Percentiles rank a stretch among this genome's conserved stretches.
Evolutionary conservation across 2,888 invertebrate genomes (phyloP).

Genomic region (Ichneumoninae sp.): DNA sequence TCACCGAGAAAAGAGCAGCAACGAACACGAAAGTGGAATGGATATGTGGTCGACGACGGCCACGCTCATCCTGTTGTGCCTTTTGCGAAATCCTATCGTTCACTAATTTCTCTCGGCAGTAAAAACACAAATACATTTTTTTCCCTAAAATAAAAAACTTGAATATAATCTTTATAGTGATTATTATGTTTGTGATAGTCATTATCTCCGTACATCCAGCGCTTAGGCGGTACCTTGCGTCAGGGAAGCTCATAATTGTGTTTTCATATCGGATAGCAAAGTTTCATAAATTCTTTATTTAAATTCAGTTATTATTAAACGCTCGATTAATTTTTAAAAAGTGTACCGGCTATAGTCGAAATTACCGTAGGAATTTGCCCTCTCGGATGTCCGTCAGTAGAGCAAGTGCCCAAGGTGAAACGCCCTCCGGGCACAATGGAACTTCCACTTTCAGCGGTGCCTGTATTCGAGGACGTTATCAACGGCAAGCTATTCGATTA

Average conservation of each 20-base stretch:
- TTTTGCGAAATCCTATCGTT: not conserved
- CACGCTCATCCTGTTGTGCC: not conserved
- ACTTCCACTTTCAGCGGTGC: slow-evolving; percentile 4
- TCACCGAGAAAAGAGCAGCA: not conserved
- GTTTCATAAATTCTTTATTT: not conserved
- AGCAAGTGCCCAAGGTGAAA: not conserved
- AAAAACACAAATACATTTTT: not conserved
- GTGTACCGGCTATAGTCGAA: not conserved
- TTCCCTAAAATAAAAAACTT: too few species aligned
- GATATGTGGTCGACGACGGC: not conserved
- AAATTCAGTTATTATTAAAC: not conserved
- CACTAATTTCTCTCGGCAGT: not conserved
- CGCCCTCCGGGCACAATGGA: slow-evolving; percentile 10
- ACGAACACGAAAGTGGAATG: slow-evolving; percentile 1
- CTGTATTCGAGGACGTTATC: not conserved
- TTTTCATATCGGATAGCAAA: not conserved
- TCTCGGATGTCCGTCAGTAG: not conserved
- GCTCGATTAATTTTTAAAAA: not conserved
- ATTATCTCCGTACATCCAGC: not conserved
- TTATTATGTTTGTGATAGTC: not conserved
- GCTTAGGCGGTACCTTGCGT: too few species aligned
- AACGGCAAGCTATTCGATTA: slow-evolving; percentile 24
- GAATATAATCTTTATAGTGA: too few species aligned
- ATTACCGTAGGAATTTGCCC: not conserved
- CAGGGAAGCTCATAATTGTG: not conserved